Evolutionary conservation across 2,113 vertebrate genomes (phyloP), one percentile per base, ranked within the genome.

Genomic region (Manacus vitellinus): DNA sequence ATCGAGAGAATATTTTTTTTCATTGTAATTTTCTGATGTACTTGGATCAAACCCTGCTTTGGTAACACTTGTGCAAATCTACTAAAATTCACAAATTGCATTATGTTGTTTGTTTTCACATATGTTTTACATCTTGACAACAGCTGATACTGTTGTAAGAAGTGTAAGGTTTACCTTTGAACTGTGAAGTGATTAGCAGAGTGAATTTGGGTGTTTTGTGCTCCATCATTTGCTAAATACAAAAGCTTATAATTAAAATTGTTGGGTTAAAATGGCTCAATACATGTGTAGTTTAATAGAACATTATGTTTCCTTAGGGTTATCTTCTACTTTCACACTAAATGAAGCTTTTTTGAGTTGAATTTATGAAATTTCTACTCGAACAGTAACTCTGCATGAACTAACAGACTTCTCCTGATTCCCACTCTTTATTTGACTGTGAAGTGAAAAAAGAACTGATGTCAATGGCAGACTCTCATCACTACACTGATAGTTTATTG

Each of bases 31-130:
- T 66, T 83, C 20, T 72, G 37, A 39, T 66, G 18, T n/a, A n/a
- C 59, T 92, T 89, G 75, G 75, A 85, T 76, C 19, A 75, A 92
- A 46, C 19, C 78, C 56, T 91, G 85, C 76, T 93, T 92, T 91
- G 84, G 54, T 95, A 93, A 85, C 80, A 76, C 35, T 90, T 83
- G 87, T 85, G 87, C 59, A 94, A 94, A 93, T 78, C 85, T 75
- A 93, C 59, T 51, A 70, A 55, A 93, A 96, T 73, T 88, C 92
- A 74, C 90, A 95, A 89, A 93, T 91, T 93, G 31, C 88, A 92
- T 94, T 96, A 88, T 95, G 88, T 85, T 93, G 85, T 96, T 96
- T 95, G 63, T 67, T 83, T 85, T 88, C 67, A 67, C 72, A 47
- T 95, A 94, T 88, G 59, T 77, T 86, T 96, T 88, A 63, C 31